Evolutionary conservation across 2,797 vertebrate species (phyloP), one percentile per base, ranked within the genome.

Genomic region (Thalassophryne amazonica): DNA sequence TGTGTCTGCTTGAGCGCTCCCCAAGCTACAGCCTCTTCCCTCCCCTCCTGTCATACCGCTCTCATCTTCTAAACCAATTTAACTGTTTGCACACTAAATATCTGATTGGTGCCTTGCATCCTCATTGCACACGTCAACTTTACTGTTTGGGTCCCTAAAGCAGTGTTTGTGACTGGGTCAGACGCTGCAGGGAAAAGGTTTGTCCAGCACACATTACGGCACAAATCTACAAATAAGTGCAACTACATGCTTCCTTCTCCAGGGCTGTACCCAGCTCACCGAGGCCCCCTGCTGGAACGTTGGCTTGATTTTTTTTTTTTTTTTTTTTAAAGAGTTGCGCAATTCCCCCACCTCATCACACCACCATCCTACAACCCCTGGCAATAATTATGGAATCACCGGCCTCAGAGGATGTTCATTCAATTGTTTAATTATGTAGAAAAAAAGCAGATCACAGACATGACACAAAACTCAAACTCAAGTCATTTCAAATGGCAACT

Each of bases 251-350:
- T n/a, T n/a, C n/a, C 30, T 14, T 18, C 42, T 38, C 3, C 8
- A 8, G 6, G 21, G 13, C 31, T 32, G 39, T 65, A 14, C 33
- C 31, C 33, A 45, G 76, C 63, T 80, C 66, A 64, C 74, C 66
- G 70, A 61, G 64, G 81, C 83, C 89, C 84, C 87, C 88, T 89
- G 64, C 81, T 86, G 89, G 73, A 36, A 17, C n/a, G n/a, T n/a
- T n/a, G n/a, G n/a, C n/a, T n/a, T n/a, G n/a, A n/a, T n/a, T n/a
- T n/a, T n/a, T n/a, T n/a, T n/a, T n/a, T n/a, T n/a, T n/a, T n/a
- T n/a, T n/a, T n/a, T n/a, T n/a, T n/a, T n/a, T n/a, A n/a, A n/a
- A n/a, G n/a, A n/a, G n/a, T n/a, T n/a, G n/a, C n/a, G n/a, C n/a
- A n/a, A n/a, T n/a, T n/a, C n/a, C n/a, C n/a, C n/a, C n/a, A n/a